Evolutionary conservation across 2,888 invertebrate species (phyloP).

Genomic region (Ormyrus labotus): DNA sequence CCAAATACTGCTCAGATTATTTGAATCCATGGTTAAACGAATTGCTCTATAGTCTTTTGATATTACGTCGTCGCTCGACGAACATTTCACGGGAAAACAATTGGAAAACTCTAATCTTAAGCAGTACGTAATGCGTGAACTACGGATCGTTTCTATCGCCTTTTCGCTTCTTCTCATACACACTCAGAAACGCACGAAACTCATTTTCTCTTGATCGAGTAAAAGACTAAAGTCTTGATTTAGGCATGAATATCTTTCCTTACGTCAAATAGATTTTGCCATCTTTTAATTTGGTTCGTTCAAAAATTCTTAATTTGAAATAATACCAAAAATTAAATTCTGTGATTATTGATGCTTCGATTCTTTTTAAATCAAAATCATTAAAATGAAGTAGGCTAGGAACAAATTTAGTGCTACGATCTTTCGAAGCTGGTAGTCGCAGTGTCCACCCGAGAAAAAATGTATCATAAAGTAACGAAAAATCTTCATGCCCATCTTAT

Average conservation of each 20-base stretch:
- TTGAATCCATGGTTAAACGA: neutral
- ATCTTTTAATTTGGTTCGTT: too few relatives aligned
- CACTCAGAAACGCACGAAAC: neutral
- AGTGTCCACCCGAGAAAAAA: neutral
- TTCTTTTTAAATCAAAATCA: too few relatives aligned
- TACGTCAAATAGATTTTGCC: constrained; percentile 11
- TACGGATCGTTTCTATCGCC: neutral
- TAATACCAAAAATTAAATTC: too few relatives aligned
- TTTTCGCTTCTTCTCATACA: constrained; percentile 1
- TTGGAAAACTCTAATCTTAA: constrained; percentile 12
- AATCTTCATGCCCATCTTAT: constrained; percentile 10
- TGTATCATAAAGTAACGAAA: constrained; percentile 20
- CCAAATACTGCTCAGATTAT: constrained; percentile 24
- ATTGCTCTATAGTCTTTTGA: constrained; percentile 26
- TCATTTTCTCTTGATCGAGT: constrained; percentile 17
- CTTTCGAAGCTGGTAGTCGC: too few relatives aligned
- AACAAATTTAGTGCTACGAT: too few relatives aligned
- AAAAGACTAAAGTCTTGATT: constrained; percentile 35
- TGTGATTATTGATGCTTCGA: too few relatives aligned
- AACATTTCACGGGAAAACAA: constrained; percentile 2
- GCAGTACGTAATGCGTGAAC: constrained; percentile 5
- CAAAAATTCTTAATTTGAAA: too few relatives aligned
- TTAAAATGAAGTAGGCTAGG: too few relatives aligned
- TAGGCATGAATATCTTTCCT: constrained; percentile 9
- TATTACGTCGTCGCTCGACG: constrained; percentile 6